Evolutionary conservation across 2,113 vertebrate species (phyloP), one percentile per base, ranked within the genome.

Genomic region (Phaethornis superciliosus): DNA sequence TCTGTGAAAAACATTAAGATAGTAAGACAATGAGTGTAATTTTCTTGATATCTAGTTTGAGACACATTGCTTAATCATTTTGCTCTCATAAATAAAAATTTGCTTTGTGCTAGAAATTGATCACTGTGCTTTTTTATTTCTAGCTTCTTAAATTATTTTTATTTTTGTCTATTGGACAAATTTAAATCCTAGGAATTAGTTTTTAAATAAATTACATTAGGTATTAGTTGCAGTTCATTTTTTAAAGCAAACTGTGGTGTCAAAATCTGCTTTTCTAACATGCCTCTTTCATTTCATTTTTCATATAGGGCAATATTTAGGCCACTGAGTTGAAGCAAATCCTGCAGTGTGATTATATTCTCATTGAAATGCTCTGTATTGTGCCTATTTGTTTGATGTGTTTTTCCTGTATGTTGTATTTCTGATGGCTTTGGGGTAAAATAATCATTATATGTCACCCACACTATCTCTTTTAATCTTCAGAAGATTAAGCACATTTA

Each of bases 391-490:
- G 93, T 96, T 96, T 96, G 93, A 95, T 94, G 90, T 94, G 74
- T 92, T 95, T 94, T 83, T 68, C 82, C 94, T 76, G 27, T 86
- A 90, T 3, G 3, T 93, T 91, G 71, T 68, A 60, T 88, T 96
- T 94, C 81, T 94, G 52, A 86, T 91, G 58, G 92, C 92, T 94
- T 95, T 89, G 46, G 81, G 68, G 96, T 93, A 82, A 62, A 89
- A 84, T 89, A 90, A 94, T 93, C 77, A 92, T 82, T 89, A 77
- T 89, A 81, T 89, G 82, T 85, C 54, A 80, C 56, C 95, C 68
- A 80, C 77, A 63, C 65, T 88, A 94, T 96, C 84, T 96, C 89
- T 95, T 96, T 96, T 96, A 96, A 96, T 96, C 95, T 96, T 90
- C 44, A 90, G 74, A 95, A 94, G 88, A 96, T 97, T 95, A 97